Conservation (phyloP, 2,888 invertebrate species). For the Galerucella pusilla region DNA sequence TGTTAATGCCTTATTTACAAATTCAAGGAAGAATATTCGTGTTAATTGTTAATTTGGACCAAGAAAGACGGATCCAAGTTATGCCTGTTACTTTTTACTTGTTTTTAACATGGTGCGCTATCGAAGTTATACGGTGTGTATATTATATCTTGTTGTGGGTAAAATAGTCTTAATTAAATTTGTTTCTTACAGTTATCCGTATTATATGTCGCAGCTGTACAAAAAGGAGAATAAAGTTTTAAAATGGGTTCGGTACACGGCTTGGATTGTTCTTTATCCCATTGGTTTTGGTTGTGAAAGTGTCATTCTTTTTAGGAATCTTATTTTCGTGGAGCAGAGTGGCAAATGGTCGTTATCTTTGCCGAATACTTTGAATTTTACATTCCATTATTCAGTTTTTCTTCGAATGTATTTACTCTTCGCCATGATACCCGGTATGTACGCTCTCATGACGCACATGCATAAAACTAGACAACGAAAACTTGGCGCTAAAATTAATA, state of each 20-base stretch:
- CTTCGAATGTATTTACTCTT: constrained; percentile 82
- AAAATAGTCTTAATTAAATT: background rate
- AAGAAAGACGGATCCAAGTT: constrained; percentile 86
- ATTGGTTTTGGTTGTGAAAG: constrained; percentile 90
- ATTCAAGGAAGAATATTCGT: constrained; percentile 77
- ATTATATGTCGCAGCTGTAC: constrained; percentile 85
- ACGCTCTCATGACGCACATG: constrained; percentile 87
- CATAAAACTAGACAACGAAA: constrained; percentile 77
- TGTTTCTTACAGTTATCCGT: constrained; percentile 81
- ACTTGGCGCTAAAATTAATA: constrained; percentile 62
- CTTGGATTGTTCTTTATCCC: constrained; percentile 95
- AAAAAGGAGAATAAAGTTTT: constrained; percentile 78
- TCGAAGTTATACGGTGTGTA: constrained; percentile 84
- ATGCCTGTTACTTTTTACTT: constrained; percentile 90
- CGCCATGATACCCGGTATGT: constrained; percentile 80
- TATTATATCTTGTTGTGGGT: background rate
- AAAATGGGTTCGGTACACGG: constrained; percentile 92
- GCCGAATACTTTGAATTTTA: constrained; percentile 88
- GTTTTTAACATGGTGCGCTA: constrained; percentile 83
- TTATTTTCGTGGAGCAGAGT: constrained; percentile 91
- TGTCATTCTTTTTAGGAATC: constrained; percentile 81
- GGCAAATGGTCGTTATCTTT: constrained; percentile 78
- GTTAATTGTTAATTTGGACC: constrained; percentile 84
- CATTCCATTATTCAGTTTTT: constrained; percentile 86
- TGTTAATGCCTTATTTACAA: constrained; percentile 80